These are phyloP conservation scores for Antennarius maculatus DNA, from an alignment of 2,797 vertebrate genomes.

Conservation along the genomic window DNA sequence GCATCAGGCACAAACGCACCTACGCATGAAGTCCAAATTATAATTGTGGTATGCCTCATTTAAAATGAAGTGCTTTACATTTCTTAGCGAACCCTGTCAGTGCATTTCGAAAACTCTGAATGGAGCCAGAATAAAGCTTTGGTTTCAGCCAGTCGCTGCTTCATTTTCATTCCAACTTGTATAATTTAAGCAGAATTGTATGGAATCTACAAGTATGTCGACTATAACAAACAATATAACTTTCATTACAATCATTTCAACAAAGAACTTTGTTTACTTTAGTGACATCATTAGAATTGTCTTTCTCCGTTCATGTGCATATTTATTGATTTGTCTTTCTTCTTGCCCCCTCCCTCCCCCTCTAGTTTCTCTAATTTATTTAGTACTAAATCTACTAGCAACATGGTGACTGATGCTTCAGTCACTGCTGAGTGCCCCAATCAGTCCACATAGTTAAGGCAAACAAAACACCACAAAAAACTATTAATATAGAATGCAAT, in stretches of 20 bases:
- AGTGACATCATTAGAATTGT: neutral
- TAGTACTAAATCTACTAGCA: conserved; percentile 31
- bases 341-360: neutral
- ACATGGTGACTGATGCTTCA: conserved; percentile 49
- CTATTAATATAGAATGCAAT: neutral
- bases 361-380: conserved; percentile 9
- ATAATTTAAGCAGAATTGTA: conserved; percentile 22
- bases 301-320: neutral
- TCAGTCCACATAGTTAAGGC: conserved; percentile 62
- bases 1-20: conserved; percentile 27
- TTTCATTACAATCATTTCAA: neutral
- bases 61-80: conserved; percentile 17
- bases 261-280: neutral
- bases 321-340: conserved; percentile 7
- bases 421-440: conserved; percentile 64
- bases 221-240: neutral
- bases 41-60: conserved; percentile 9
- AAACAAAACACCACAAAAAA: conserved; percentile 18
- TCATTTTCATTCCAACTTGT: conserved; percentile 27
- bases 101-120: conserved; percentile 23
- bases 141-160: conserved; percentile 34
- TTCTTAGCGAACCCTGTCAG: conserved; percentile 22
- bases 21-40: conserved; percentile 25
- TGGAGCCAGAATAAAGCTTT: conserved; percentile 10
- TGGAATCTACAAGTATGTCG: conserved; percentile 3